Conservation (phyloP, 1,140 invertebrate species). For the Drosophila persimilis region DNA sequence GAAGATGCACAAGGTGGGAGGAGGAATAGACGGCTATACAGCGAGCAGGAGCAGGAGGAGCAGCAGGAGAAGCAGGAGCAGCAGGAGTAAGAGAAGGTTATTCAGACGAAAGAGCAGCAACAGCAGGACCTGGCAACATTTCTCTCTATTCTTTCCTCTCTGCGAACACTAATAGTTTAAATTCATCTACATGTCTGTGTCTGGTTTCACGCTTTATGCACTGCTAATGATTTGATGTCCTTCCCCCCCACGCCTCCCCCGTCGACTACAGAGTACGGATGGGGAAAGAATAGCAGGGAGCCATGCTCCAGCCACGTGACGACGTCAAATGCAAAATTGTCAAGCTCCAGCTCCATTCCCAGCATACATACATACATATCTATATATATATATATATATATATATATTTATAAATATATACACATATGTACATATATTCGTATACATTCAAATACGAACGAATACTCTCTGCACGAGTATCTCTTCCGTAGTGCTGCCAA, state of each 20-base stretch:
- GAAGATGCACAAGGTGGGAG: no score
- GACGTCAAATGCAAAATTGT: slow-evolving; percentile 47
- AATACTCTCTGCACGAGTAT: no score
- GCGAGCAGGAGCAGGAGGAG: no score
- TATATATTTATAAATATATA: no score
- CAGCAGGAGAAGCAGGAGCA: no score
- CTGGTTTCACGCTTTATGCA: slow-evolving; percentile 76
- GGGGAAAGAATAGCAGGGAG: slow-evolving; percentile 2
- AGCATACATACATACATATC: neutral
- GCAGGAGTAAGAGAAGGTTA: no score
- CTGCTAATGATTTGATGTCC: slow-evolving; percentile 76
- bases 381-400: neutral
- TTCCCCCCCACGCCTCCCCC: slow-evolving; percentile 19
- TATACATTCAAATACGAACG: slow-evolving; percentile 5
- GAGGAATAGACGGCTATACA: no score
- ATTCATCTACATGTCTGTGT: slow-evolving; percentile 68
- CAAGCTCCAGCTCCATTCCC: slow-evolving; percentile 13
- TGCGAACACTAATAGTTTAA: slow-evolving; percentile 67
- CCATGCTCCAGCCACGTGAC: slow-evolving; percentile 34
- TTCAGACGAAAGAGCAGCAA: no score
- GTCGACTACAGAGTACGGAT: no score
- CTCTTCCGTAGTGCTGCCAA: no score
- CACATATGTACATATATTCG: neutral
- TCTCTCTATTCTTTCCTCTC: slow-evolving; percentile 18
- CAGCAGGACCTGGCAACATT: neutral